Percentiles rank a stretch among this genome's conserved stretches.
phyloP scores from a whole-genome alignment of 2,113 vertebrate species.

The Excalfactoria chinensis region DNA sequence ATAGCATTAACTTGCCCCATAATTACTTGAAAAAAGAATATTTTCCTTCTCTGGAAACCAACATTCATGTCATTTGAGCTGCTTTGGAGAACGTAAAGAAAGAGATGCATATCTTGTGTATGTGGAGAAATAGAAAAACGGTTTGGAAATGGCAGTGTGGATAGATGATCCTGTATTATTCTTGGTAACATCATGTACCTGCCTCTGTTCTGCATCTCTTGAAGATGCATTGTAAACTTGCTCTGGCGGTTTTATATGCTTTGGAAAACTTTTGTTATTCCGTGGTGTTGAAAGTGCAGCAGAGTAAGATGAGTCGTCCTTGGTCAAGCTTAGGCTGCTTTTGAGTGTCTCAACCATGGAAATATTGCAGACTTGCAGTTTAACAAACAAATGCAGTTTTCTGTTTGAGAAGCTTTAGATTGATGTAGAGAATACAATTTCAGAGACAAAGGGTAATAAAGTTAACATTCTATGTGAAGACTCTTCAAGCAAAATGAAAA shows the following conservation, averaged over 20 bases:
- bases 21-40: conserved; percentile 1
- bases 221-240: not conserved
- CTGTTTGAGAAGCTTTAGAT: not conserved
- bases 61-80: not conserved
- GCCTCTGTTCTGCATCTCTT: not conserved
- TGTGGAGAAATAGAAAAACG: not conserved
- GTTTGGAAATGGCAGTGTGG: not conserved
- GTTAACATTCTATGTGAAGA: not conserved
- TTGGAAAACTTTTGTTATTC: not conserved
- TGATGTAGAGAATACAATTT: not conserved
- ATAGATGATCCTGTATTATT: not conserved
- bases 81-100: not conserved
- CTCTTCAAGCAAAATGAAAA: not conserved
- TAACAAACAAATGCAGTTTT: not conserved
- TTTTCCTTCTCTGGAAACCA: not conserved
- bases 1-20: not conserved
- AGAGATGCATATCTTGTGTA: not conserved
- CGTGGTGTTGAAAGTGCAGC: not conserved
- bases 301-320: not conserved
- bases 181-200: not conserved
- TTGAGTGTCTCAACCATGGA: not conserved
- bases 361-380: not conserved
- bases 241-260: not conserved
- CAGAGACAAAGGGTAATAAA: not conserved
- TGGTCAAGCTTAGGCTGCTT: not conserved